phyloP scores from a whole-genome alignment of 2,888 invertebrate species.

The Andrena trimmerana region DNA sequence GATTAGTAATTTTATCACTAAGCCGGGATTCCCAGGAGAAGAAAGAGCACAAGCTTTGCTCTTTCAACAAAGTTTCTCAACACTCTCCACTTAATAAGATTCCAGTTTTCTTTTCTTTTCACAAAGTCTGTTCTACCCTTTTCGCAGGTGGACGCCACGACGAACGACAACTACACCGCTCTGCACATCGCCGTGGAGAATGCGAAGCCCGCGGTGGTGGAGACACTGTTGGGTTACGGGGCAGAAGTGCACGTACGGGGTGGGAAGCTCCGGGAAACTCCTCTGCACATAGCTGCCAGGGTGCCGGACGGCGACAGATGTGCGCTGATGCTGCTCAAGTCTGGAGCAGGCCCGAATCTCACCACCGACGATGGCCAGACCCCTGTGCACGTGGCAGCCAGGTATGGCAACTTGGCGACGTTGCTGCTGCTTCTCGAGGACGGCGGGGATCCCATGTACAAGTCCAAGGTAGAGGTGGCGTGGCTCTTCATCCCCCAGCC shows the following conservation, averaged over 20 bases:
- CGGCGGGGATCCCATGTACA: constrained; percentile 96
- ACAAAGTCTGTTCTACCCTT: no score
- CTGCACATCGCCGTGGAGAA: constrained; percentile 98
- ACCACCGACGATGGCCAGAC: constrained; percentile 98
- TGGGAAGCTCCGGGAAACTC: constrained; percentile 95
- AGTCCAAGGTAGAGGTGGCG: constrained; percentile 91
- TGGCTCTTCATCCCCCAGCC: no score
- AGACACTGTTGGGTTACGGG: constrained; percentile 97
- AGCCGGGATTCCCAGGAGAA: no score
- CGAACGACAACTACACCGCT: constrained; percentile 96
- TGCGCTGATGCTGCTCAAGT: constrained; percentile 98
- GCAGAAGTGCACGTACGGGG: constrained; percentile 98
- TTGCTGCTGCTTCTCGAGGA: constrained; percentile 95
- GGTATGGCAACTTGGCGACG: constrained; percentile 95
- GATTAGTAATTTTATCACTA: no score
- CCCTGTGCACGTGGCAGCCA: constrained; percentile 98
- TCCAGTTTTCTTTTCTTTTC: no score
- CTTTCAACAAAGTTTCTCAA: no score
- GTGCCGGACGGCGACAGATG: constrained; percentile 96
- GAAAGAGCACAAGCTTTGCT: no score
- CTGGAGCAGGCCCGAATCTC: constrained; percentile 98
- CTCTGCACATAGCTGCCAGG: constrained; percentile 98
- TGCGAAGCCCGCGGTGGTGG: constrained; percentile 97
- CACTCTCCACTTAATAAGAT: no score
- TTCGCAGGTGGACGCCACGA: constrained; percentile 81